Base-by-base conservation (phyloP, 2,113 vertebrate species). In the Leiothrix lutea region DNA sequence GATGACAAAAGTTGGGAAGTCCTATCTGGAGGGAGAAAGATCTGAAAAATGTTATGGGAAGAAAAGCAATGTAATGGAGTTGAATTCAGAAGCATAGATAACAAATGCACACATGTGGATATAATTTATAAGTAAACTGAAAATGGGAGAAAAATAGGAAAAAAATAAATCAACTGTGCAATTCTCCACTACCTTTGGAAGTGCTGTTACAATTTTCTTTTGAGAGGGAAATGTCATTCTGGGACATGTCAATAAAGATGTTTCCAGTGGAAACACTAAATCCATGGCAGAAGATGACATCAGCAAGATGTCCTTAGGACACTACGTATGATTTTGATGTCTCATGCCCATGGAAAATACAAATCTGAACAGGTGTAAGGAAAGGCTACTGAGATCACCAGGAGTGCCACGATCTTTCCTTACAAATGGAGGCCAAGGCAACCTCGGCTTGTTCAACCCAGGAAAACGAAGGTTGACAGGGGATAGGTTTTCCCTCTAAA, bases 401-500 rank as follows among this genome's bases (percentile, higher is more conserved):
- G 70, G 47, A 69, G 17, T 44, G 57, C 78, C 45, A 16, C 2
- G 3, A 29, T 71, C 81, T 90, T 91, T 67, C 73, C 84, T 87
- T 72, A 56, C 61, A 85, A 79, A 89, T 29, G 28, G 33, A 84
- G 65, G 77, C 16, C 7, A 42, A 66, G 64, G 77, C 73, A 86
- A 92, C 40, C 35, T 86, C 1, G 0, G 33, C 51, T 91, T 38
- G 22, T 62, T 75, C 58, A 65, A 74, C 18, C 62, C 82, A 92
- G 79, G 79, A 86, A 93, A 90, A 81, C 2, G 12, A 88, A 86
- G 66, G 84, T 87, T 95, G 60, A 51, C 31, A 44, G 50, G 42
- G 36, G 79, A 86, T 95, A 91, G 9, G 11, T 38, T 95, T 97
- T 97, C 95, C 45, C 36, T 79, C 94, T 96, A 96, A 95, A 97